A percentile compares a stretch with the other conserved stretches of the same genome.
These are phyloP conservation scores for Suillia variegata DNA, from an alignment of 2,888 invertebrate genomes.

Conservation along the genomic window DNA sequence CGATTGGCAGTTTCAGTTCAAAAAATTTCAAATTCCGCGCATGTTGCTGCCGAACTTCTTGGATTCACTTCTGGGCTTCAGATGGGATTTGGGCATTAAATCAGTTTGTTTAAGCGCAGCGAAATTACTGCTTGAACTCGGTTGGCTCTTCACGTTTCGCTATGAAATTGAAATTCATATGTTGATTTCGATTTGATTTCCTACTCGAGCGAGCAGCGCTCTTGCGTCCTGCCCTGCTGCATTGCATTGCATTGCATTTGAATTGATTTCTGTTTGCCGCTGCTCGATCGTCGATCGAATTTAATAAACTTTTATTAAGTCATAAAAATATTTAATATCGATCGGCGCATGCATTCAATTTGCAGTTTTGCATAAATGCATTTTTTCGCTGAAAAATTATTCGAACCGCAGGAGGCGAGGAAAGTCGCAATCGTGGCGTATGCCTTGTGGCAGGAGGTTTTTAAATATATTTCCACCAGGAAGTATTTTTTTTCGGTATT, in stretches of 20 bases:
- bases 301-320: conserved; percentile 52
- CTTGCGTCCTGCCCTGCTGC: no score
- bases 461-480: no score
- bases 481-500: neutral
- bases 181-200: conserved; percentile 6
- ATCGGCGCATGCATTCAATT: neutral
- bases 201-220: no score
- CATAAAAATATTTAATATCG: conserved; percentile 38
- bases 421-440: neutral
- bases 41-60: neutral
- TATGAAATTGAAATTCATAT: neutral
- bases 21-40: conserved; percentile 43
- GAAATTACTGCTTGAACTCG: neutral
- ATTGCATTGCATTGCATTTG: conserved; percentile 48
- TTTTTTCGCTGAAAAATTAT: neutral
- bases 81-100: no score
- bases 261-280: conserved; percentile 41
- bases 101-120: conserved; percentile 8
- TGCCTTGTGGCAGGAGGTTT: neutral
- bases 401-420: neutral
- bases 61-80: neutral
- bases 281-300: no score
- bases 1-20: conserved; percentile 57
- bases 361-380: neutral
- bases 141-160: neutral